These are phyloP conservation scores for Bombylius discolor DNA, from an alignment of 2,888 invertebrate species.

Conservation along the genomic window DNA sequence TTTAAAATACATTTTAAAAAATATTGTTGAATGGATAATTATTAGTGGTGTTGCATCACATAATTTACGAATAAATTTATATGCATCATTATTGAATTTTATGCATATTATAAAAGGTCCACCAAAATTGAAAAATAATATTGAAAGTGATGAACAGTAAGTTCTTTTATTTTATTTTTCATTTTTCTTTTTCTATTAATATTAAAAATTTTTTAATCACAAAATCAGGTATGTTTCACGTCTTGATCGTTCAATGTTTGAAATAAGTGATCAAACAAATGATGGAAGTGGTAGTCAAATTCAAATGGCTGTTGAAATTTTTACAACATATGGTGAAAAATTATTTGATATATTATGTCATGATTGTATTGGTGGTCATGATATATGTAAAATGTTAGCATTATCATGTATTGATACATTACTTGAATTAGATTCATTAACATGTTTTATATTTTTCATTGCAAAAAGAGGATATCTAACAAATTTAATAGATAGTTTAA, in stretches of 20 bases:
- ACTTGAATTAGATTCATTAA: conserved; percentile 58
- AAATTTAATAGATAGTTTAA: conserved; percentile 67
- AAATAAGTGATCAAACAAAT: conserved; percentile 19
- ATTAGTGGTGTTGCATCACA: conserved; percentile 69
- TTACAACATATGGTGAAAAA: conserved; percentile 65
- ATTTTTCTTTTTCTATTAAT: not conserved
- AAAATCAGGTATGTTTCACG: conserved; percentile 46
- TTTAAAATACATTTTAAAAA: conserved; percentile 57
- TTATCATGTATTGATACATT: conserved; percentile 69
- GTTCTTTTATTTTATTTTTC: not conserved
- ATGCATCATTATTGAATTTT: conserved; percentile 69
- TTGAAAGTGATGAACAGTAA: conserved; percentile 28
- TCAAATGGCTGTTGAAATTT: conserved; percentile 43
- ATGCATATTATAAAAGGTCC: conserved; percentile 52
- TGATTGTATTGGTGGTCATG: conserved; percentile 78
- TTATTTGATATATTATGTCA: conserved; percentile 69
- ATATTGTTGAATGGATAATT: conserved; percentile 71
- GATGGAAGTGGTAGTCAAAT: conserved; percentile 48
- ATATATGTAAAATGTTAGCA: conserved; percentile 80
- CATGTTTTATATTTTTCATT: conserved; percentile 50
- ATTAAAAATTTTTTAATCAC: conserved; percentile 25
- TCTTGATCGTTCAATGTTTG: conserved; percentile 44
- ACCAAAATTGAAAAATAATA: conserved; percentile 10
- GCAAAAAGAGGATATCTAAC: conserved; percentile 58
- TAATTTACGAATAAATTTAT: conserved; percentile 72